phyloP scores from a whole-genome alignment of 2,113 vertebrate genomes.

The Dolichallabes microphthalmus region DNA sequence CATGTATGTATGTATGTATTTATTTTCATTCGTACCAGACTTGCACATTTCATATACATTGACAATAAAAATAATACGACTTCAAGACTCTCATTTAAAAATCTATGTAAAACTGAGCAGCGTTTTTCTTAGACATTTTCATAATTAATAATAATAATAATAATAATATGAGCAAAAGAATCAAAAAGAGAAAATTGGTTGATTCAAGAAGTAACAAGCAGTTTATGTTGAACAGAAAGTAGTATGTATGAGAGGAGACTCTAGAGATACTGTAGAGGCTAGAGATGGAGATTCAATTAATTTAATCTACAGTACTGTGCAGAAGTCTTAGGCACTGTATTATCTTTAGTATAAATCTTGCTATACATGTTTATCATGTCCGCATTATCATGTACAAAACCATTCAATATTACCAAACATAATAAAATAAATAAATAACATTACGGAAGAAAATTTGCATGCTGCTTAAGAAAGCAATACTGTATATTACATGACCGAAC shows the following conservation, averaged over 20 bases:
- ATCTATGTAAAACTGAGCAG: not conserved
- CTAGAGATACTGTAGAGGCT: too few species aligned
- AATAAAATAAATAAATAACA: too few species aligned
- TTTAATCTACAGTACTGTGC: not conserved
- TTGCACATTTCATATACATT: not conserved
- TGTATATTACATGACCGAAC: too few species aligned
- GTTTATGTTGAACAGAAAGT: not conserved
- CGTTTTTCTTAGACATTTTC: not conserved
- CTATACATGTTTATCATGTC: too few species aligned
- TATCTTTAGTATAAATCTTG: too few species aligned
- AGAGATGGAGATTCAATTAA: too few species aligned
- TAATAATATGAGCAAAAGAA: not conserved
- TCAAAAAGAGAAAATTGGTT: not conserved
- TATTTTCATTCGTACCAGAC: not conserved
- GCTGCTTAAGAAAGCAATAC: too few species aligned
- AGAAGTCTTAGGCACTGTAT: too few species aligned
- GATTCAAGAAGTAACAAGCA: not conserved
- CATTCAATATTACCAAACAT: too few species aligned
- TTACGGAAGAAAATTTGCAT: too few species aligned
- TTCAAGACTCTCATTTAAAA: not conserved
- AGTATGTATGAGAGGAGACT: not conserved
- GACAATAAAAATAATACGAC: not conserved
- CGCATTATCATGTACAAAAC: too few species aligned
- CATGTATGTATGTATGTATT: too few species aligned
- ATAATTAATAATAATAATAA: not conserved